Evolutionary conservation across 2,113 vertebrate genomes (phyloP).

Genomic region (Urocynchramus pylzowi): DNA sequence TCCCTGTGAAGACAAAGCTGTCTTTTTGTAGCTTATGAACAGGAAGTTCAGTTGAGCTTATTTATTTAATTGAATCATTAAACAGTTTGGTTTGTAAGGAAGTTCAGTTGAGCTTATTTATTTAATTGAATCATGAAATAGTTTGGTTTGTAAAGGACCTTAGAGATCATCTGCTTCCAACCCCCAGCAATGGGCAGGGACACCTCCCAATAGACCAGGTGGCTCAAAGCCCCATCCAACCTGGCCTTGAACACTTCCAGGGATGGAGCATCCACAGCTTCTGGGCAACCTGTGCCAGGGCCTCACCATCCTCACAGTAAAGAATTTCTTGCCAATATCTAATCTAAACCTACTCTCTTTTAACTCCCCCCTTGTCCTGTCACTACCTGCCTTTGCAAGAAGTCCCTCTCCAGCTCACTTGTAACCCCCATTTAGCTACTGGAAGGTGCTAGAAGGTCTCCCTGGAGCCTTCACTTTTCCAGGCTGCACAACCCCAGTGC

Average conservation of each 20-base stretch:
- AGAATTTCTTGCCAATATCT: background rate
- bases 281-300: background rate
- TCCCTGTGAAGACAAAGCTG: background rate
- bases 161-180: background rate
- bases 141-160: background rate
- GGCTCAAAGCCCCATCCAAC: background rate
- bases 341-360: background rate
- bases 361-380: background rate
- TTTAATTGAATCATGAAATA: background rate
- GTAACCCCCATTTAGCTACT: background rate
- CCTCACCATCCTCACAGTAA: background rate
- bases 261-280: background rate
- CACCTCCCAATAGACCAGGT: background rate
- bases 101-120: background rate
- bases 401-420: background rate
- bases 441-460: background rate
- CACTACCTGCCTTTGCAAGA: background rate
- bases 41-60: background rate
- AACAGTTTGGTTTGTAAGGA: background rate
- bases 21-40: background rate
- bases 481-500: background rate
- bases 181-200: background rate
- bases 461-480: background rate
- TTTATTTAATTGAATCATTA: background rate
- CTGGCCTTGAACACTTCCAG: background rate